phyloP scores from a whole-genome alignment of 2,888 invertebrate genomes.

The Eupithecia tripunctaria region DNA sequence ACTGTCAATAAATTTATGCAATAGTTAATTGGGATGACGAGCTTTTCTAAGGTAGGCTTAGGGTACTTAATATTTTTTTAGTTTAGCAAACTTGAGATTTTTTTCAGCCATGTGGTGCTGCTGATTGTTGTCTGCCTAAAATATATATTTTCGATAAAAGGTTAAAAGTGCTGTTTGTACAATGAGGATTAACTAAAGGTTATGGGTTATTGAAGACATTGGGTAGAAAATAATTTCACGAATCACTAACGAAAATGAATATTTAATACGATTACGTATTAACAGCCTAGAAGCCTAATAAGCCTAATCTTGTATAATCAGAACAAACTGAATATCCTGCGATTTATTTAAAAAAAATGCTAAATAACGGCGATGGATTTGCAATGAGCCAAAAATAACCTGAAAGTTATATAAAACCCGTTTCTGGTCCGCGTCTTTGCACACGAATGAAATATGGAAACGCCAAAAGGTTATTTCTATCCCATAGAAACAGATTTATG shows the following conservation, averaged over 20 bases:
- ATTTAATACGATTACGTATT: slow-evolving; percentile 47
- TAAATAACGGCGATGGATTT: slow-evolving; percentile 11
- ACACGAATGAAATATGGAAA: no score
- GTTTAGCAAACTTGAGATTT: background rate
- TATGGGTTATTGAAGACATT: background rate
- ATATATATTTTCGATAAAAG: background rate
- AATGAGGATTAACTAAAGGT: background rate
- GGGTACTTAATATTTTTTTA: background rate
- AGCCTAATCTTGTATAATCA: slow-evolving; percentile 50
- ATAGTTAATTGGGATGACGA: background rate
- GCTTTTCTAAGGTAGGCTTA: background rate
- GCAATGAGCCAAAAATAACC: slow-evolving; percentile 12
- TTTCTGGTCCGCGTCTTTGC: no score
- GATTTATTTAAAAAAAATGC: slow-evolving; percentile 18
- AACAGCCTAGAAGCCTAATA: slow-evolving; percentile 36
- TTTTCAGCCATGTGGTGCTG: background rate
- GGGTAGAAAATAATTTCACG: background rate
- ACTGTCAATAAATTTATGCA: background rate
- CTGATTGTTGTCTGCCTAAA: no score
- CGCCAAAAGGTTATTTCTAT: no score
- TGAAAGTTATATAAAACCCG: slow-evolving; percentile 16
- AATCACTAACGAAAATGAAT: slow-evolving; percentile 42
- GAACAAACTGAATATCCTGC: slow-evolving; percentile 38
- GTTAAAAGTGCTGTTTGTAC: background rate
- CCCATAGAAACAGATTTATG: no score